Evolutionary conservation across 2,888 invertebrate genomes (phyloP).

Genomic region (Drepanosiphum platanoidis): DNA sequence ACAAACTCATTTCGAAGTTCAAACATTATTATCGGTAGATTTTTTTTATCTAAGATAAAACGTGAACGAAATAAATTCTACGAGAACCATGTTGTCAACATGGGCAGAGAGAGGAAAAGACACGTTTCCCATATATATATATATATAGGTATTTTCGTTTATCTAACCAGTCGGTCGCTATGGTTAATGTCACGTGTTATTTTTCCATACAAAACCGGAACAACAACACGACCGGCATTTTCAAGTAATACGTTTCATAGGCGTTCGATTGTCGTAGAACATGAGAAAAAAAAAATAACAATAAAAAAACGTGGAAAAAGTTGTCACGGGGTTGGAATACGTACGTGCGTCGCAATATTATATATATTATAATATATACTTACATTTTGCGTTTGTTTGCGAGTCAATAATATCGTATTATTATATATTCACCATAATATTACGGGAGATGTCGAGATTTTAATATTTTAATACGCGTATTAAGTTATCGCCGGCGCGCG

Average conservation of each 20-base stretch:
- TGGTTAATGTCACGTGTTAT: conserved; percentile 29
- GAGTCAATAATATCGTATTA: too few relatives aligned
- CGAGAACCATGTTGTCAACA: conserved; percentile 35
- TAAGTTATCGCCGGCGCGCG: too few relatives aligned
- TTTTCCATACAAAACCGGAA: conserved; percentile 14
- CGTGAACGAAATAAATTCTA: conserved; percentile 53
- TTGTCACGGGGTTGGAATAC: too few relatives aligned
- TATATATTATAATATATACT: too few relatives aligned
- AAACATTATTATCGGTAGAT: conserved; percentile 53
- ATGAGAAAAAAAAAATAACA: not conserved
- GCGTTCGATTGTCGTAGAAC: not conserved
- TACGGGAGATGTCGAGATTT: too few relatives aligned
- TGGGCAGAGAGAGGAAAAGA: not conserved
- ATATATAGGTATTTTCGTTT: conserved; percentile 9
- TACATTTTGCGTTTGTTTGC: too few relatives aligned
- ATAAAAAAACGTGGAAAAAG: too few relatives aligned
- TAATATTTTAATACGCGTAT: too few relatives aligned
- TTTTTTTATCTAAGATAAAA: conserved; percentile 35
- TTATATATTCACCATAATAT: too few relatives aligned
- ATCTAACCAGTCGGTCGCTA: not conserved
- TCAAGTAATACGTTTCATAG: not conserved
- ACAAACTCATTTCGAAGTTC: conserved; percentile 57
- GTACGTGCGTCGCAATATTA: too few relatives aligned
- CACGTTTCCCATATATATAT: conserved; percentile 1
- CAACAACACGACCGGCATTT: not conserved